Evolutionary conservation across 2,797 vertebrate species (phyloP).

Genomic region (Sebastes umbrosus): DNA sequence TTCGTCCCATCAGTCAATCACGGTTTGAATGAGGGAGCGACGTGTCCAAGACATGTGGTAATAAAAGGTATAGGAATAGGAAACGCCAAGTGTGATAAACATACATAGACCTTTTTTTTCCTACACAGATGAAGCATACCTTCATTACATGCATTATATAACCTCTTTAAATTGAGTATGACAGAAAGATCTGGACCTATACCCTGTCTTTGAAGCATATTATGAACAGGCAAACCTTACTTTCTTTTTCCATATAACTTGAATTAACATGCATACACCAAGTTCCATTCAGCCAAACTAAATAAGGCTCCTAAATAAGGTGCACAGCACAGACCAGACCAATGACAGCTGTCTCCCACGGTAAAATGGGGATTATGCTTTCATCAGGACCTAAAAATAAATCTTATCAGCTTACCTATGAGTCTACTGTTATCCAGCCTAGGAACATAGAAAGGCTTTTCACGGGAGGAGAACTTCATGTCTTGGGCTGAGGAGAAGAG

Average conservation of each 20-base stretch:
- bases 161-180: neutral
- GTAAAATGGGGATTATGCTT: slow-evolving; percentile 79
- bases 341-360: slow-evolving; percentile 74
- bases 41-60: neutral
- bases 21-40: neutral
- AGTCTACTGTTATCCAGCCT: slow-evolving; percentile 85
- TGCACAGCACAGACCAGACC: slow-evolving; percentile 42
- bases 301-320: slow-evolving; percentile 30
- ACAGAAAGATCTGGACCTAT: neutral
- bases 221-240: neutral
- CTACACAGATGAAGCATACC: neutral
- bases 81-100: neutral
- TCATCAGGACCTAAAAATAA: slow-evolving; percentile 81
- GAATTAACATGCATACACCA: neutral
- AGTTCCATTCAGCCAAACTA: slow-evolving; percentile 18
- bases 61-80: neutral
- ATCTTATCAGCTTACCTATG: slow-evolving; percentile 87
- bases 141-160: slow-evolving; percentile 4
- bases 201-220: neutral
- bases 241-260: neutral
- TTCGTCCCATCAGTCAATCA: neutral
- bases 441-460: slow-evolving; percentile 81
- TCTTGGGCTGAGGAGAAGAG: slow-evolving; percentile 79
- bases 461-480: slow-evolving; percentile 80
- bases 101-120: neutral